Conservation (phyloP, 2,888 invertebrate species). For the Ecdyonurus torrentis region DNA sequence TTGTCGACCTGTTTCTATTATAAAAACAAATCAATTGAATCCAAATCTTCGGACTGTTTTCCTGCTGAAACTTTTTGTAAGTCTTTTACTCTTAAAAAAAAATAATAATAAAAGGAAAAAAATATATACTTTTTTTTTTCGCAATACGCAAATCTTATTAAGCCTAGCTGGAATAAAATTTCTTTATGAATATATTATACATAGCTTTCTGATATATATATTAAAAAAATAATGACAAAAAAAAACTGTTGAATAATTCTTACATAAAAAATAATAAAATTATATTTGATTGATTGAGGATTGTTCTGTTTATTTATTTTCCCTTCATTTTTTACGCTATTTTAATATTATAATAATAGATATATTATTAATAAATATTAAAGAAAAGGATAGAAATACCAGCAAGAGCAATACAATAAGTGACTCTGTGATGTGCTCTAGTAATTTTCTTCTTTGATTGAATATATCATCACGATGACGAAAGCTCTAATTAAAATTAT, state of each 20-base stretch:
- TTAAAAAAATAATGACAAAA: background rate
- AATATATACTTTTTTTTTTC: too few species aligned
- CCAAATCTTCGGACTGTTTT: background rate
- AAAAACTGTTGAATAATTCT: background rate
- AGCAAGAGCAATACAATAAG: too few species aligned
- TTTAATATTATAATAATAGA: too few species aligned
- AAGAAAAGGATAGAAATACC: too few species aligned
- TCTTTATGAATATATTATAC: background rate
- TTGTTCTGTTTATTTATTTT: background rate
- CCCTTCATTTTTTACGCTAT: too few species aligned
- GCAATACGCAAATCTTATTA: background rate
- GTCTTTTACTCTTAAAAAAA: background rate
- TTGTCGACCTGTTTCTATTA: too few species aligned
- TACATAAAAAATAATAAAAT: background rate
- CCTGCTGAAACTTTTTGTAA: background rate
- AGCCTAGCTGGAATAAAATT: background rate
- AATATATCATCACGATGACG: too few species aligned
- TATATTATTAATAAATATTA: too few species aligned
- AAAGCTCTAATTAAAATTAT: too few species aligned
- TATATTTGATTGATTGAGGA: slow-evolving; percentile 1
- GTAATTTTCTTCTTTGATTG: too few species aligned
- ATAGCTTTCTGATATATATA: background rate
- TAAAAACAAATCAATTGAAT: background rate
- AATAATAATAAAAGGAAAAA: background rate
- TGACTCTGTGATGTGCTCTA: too few species aligned